Evolutionary conservation across 2,113 vertebrate species (phyloP).

Genomic region (Spilogale gracilis): DNA sequence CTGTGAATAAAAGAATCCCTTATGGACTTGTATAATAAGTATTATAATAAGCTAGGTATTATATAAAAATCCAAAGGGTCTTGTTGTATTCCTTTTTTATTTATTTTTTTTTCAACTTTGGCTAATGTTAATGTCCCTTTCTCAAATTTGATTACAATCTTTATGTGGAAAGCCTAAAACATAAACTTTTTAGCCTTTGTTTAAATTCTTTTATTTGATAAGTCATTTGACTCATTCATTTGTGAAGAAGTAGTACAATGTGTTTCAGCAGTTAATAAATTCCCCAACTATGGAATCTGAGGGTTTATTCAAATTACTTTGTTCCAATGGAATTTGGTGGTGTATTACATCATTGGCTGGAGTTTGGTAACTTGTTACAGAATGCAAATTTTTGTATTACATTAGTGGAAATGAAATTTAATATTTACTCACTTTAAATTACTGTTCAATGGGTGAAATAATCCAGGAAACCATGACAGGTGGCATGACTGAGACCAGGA

Average conservation of each 20-base stretch:
- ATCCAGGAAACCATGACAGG: constrained; percentile 63
- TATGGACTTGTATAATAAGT: not conserved
- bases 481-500: constrained; percentile 71
- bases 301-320: constrained; percentile 65
- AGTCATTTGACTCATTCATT: constrained; percentile 44
- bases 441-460: constrained; percentile 52
- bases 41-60: not conserved
- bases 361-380: constrained; percentile 58
- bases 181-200: constrained; percentile 32
- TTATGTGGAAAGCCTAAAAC: constrained; percentile 31
- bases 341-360: constrained; percentile 45
- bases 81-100: not conserved
- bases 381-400: constrained; percentile 1
- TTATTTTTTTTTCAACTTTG: not conserved
- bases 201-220: constrained; percentile 46
- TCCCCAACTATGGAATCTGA: constrained; percentile 60
- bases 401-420: constrained; percentile 44
- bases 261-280: constrained; percentile 61
- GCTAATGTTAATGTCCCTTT: not conserved
- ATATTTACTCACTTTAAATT: constrained; percentile 58
- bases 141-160: not conserved
- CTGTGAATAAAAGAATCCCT: not conserved
- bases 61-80: constrained; percentile 37
- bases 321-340: constrained; percentile 58
- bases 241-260: constrained; percentile 21